These are phyloP conservation scores for Addax nasomaculatus DNA, from an alignment of 2,113 vertebrate species.

Conservation along the genomic window DNA sequence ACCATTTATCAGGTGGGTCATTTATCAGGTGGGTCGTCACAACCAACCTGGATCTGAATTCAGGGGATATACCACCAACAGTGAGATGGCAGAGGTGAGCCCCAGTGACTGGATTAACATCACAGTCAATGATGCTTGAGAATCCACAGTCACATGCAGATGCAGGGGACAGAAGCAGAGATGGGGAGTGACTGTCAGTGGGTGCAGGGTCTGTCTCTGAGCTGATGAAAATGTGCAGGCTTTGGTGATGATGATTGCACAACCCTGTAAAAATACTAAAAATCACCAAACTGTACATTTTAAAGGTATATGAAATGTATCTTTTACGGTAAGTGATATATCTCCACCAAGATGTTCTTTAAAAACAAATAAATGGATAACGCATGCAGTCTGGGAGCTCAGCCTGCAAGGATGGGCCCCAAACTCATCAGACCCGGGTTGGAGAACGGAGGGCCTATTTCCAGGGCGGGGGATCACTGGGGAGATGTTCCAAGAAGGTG, in stretches of 20 bases:
- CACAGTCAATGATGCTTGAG: conserved; percentile 25
- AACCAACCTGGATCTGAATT: conserved; percentile 7
- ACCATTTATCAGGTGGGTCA: neutral
- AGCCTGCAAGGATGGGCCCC: neutral
- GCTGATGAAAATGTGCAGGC: neutral
- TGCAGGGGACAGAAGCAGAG: neutral
- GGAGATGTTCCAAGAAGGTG: neutral
- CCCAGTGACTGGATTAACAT: conserved; percentile 29
- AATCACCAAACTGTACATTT: neutral
- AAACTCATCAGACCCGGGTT: neutral
- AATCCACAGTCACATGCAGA: neutral
- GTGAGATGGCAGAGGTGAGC: neutral
- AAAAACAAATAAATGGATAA: neutral
- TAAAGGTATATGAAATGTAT: neutral
- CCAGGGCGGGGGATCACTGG: neutral
- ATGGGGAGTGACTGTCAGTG: neutral
- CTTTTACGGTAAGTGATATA: neutral
- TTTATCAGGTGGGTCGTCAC: neutral
- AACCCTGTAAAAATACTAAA: neutral
- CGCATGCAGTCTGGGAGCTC: neutral
- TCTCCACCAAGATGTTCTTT: neutral
- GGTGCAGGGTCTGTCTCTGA: neutral
- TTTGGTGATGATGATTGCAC: neutral
- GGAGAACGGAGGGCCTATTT: neutral
- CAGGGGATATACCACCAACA: neutral